Conservation (phyloP, 2,797 vertebrate genomes). For the Odontamblyopus rebecca region DNA sequence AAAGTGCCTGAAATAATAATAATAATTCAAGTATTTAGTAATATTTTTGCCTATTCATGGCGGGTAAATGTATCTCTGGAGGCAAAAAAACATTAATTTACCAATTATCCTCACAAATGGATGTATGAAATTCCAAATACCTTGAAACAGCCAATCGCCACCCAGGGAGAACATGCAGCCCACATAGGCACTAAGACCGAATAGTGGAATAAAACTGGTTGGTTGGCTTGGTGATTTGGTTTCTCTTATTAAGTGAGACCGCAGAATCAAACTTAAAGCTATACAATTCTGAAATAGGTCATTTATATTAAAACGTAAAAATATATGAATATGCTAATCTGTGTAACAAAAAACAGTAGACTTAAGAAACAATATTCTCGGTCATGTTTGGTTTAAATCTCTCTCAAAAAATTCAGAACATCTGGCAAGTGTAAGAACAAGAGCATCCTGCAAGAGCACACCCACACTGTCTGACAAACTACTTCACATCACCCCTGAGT, state of each 20-base stretch:
- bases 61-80: too few relatives aligned
- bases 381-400: constrained; percentile 2
- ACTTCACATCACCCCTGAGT: background rate
- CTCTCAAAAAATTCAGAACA: background rate
- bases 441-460: background rate
- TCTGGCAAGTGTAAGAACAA: background rate
- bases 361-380: background rate
- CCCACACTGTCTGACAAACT: constrained; percentile 1
- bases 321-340: background rate
- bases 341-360: background rate
- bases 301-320: background rate
- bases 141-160: background rate
- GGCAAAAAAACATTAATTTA: background rate
- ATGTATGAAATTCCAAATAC: background rate
- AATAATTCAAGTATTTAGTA: too few relatives aligned
- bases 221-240: background rate
- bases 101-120: background rate
- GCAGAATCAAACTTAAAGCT: background rate
- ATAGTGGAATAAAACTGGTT: background rate
- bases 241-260: background rate
- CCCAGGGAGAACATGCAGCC: background rate
- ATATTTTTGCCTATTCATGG: too few relatives aligned
- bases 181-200: background rate
- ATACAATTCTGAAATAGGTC: background rate
- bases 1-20: too few relatives aligned